These are phyloP conservation scores for Pogonus chalceus DNA, from an alignment of 1,140 invertebrate species.

Conservation along the genomic window DNA sequence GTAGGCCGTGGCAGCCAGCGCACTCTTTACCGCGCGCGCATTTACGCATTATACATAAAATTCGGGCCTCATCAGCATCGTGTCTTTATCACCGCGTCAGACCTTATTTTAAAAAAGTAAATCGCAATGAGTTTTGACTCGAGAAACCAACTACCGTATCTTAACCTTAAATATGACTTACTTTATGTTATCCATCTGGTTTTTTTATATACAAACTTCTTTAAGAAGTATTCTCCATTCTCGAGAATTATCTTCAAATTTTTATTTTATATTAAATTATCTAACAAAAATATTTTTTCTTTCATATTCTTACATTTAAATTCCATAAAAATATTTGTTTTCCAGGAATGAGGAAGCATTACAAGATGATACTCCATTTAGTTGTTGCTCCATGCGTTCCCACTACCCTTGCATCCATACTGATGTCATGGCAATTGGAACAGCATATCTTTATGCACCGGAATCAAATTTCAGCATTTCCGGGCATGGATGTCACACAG, in stretches of 20 bases:
- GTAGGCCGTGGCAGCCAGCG: background rate
- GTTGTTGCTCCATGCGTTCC: slow-evolving; percentile 30
- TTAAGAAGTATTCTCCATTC: too few species aligned
- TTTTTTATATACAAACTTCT: too few species aligned
- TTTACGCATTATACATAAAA: slow-evolving; percentile 7
- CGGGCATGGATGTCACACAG: slow-evolving; percentile 24
- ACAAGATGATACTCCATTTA: slow-evolving; percentile 26
- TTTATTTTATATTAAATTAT: too few species aligned
- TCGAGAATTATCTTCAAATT: too few species aligned
- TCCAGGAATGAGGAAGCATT: slow-evolving; percentile 8
- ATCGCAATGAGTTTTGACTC: background rate
- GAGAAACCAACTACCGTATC: too few species aligned
- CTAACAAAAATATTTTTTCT: background rate
- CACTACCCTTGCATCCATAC: slow-evolving; percentile 32
- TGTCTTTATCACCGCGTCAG: background rate
- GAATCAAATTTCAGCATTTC: slow-evolving; percentile 30
- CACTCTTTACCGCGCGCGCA: background rate
- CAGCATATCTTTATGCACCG: slow-evolving; percentile 25
- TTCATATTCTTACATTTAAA: slow-evolving; percentile 4
- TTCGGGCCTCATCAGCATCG: background rate
- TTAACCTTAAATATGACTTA: too few species aligned
- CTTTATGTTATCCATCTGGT: too few species aligned
- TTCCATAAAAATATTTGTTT: slow-evolving; percentile 7
- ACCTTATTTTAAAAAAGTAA: slow-evolving; percentile 6
- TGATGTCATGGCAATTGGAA: slow-evolving; percentile 24